Conservation (phyloP, 2,888 invertebrate genomes). For the Hyalella azteca region DNA sequence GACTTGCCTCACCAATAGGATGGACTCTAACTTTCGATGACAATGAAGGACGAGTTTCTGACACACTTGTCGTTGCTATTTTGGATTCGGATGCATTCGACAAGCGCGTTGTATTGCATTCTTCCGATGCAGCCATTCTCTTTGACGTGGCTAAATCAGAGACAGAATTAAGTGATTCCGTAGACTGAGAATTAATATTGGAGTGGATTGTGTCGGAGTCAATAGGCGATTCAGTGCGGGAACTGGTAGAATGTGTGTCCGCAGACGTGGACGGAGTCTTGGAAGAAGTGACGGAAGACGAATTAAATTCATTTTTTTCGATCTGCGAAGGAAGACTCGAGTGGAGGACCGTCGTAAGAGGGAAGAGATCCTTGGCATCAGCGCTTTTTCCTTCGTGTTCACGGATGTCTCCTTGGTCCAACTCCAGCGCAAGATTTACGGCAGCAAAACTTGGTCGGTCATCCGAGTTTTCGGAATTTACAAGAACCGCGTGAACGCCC, state of each 20-base stretch:
- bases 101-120: not conserved
- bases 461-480: not conserved
- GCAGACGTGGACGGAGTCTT: not conserved
- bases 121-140: not conserved
- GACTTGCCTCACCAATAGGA: too few relatives aligned
- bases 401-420: not conserved
- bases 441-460: not conserved
- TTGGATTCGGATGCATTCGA: too few relatives aligned
- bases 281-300: not conserved
- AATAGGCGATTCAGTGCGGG: not conserved
- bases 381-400: not conserved
- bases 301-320: not conserved
- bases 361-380: not conserved
- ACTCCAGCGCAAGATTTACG: not conserved
- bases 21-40: too few relatives aligned
- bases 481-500: not conserved
- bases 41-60: too few relatives aligned
- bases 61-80: too few relatives aligned
- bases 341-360: not conserved
- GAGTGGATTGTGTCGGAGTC: not conserved
- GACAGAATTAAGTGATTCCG: not conserved
- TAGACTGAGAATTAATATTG: not conserved
- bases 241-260: slow-evolving; percentile 16
- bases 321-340: not conserved
- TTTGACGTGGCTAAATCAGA: not conserved